These are phyloP conservation scores for Macquaria ambigua DNA, from an alignment of 2,113 vertebrate genomes.

Conservation along the genomic window DNA sequence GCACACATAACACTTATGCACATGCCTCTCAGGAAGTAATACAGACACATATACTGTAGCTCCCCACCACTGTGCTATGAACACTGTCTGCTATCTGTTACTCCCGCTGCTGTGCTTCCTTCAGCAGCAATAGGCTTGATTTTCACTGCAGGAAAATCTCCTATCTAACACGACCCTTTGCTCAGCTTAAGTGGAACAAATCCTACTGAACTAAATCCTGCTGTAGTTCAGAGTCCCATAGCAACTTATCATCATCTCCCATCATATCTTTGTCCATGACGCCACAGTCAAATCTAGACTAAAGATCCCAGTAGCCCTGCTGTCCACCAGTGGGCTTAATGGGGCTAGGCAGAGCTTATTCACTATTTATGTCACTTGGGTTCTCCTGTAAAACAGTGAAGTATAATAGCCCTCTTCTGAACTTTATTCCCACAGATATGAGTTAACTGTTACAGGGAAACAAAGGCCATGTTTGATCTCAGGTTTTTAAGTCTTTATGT, in stretches of 20 bases:
- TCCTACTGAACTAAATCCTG: not conserved
- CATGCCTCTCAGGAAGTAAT: not conserved
- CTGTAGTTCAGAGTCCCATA: conserved; percentile 30
- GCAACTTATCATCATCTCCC: conserved; percentile 34
- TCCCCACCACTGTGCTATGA: not conserved
- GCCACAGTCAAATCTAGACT: conserved; percentile 27
- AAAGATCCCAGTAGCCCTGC: conserved; percentile 30
- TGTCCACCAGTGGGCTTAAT: conserved; percentile 25
- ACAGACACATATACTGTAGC: not conserved
- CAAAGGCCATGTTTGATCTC: conserved; percentile 40
- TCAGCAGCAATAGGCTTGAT: conserved; percentile 32
- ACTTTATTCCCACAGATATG: conserved; percentile 35
- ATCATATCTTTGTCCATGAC: conserved; percentile 33
- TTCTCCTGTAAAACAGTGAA: conserved; percentile 11
- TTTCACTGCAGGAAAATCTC: conserved; percentile 28
- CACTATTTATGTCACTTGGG: conserved; percentile 41
- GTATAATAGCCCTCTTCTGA: conserved; percentile 23
- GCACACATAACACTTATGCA: not conserved
- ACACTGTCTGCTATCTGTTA: not conserved
- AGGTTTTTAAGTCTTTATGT: conserved; percentile 35
- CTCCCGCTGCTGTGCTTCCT: not conserved
- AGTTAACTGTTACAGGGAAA: conserved; percentile 10
- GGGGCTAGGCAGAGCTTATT: conserved; percentile 39
- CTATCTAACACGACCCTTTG: conserved; percentile 20
- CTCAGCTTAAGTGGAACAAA: conserved; percentile 39